Conservation (phyloP, 2,113 vertebrate species). For the Periophthalmus modestus region DNA sequence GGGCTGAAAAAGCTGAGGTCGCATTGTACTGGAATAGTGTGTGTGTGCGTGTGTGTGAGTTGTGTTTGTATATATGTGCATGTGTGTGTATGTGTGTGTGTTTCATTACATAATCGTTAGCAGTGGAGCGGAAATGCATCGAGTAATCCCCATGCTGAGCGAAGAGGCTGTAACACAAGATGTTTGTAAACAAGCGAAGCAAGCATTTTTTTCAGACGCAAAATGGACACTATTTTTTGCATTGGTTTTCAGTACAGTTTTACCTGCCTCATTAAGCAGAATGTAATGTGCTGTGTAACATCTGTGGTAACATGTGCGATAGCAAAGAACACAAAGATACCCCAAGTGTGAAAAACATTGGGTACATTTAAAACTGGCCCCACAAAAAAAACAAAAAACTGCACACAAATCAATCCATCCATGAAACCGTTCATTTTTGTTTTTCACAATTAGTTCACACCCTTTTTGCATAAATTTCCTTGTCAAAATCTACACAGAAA, state of each 20-base stretch:
- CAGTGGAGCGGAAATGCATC: constrained; percentile 37
- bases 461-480: too few species aligned
- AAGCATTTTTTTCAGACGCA: background rate
- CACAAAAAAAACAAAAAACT: too few species aligned
- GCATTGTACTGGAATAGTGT: constrained; percentile 2
- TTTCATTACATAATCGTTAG: constrained; percentile 49
- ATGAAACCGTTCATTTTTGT: too few species aligned
- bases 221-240: background rate
- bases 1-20: constrained; percentile 42
- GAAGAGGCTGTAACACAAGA: background rate
- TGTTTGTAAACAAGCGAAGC: constrained; percentile 1
- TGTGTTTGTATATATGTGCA: background rate
- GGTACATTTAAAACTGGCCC: too few species aligned
- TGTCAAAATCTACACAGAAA: too few species aligned
- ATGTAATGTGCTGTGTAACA: background rate
- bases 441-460: too few species aligned
- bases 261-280: background rate
- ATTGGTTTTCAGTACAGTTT: too few species aligned
- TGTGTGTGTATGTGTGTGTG: too few species aligned
- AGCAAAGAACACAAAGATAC: too few species aligned
- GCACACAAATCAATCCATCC: too few species aligned
- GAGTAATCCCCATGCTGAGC: constrained; percentile 32
- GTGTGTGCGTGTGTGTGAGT: constrained; percentile 16
- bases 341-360: too few species aligned
- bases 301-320: background rate